These are phyloP conservation scores for Grallaria varia DNA, from an alignment of 2,113 vertebrate species.

Conservation along the genomic window DNA sequence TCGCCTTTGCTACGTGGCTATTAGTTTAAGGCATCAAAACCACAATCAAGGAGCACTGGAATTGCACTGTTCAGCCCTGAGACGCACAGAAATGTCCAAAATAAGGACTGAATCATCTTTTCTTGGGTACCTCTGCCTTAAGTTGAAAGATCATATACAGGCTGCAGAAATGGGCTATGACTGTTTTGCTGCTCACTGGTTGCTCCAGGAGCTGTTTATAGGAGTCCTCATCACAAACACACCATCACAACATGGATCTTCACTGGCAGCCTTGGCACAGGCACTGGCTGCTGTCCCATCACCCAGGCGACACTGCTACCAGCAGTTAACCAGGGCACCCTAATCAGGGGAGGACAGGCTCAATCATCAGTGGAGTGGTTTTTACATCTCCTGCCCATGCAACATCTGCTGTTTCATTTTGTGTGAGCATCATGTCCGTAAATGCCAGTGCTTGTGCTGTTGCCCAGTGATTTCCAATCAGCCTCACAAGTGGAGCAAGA, in stretches of 20 bases:
- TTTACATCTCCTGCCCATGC: not conserved
- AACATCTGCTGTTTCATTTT: not conserved
- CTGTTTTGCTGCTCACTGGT: not conserved
- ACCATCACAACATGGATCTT: not conserved
- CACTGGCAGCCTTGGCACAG: not conserved
- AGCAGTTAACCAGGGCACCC: not conserved
- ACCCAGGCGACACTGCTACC: not conserved
- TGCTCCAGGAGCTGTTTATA: not conserved
- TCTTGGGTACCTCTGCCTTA: not conserved
- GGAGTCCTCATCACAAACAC: not conserved
- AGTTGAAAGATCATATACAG: not conserved
- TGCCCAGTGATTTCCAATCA: not conserved
- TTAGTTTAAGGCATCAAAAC: not conserved
- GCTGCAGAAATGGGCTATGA: not conserved
- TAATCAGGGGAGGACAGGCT: not conserved
- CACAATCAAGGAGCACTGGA: not conserved
- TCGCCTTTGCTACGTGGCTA: not conserved
- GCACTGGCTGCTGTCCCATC: not conserved
- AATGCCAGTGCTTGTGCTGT: not conserved
- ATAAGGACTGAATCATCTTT: not conserved
- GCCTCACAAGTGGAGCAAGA: not conserved
- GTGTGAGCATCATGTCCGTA: not conserved
- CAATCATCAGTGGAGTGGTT: rapidly evolving
- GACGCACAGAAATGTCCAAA: not conserved
- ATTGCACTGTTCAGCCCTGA: not conserved